Evolutionary conservation across 2,113 vertebrate genomes (phyloP), one percentile per base, ranked within the genome.

Genomic region (Melierax canorus): DNA sequence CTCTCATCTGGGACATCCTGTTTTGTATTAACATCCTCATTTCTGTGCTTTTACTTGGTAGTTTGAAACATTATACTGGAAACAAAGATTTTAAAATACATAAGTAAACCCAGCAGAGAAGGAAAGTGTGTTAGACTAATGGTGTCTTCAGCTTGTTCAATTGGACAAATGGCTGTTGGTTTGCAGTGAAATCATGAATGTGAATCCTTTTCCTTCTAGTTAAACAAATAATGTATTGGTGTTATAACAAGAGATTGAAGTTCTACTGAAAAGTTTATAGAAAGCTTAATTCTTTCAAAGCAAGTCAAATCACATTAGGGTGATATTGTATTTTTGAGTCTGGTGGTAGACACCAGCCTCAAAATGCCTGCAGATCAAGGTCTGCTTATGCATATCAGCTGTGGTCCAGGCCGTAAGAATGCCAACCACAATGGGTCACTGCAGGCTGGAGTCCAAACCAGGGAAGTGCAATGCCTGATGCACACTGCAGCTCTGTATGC

Each of bases 341-440:
- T 43, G 22, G 15, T 46, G 43, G 36, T 8, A 46, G 59, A 9
- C 30, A 29, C 32, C 84, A 91, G 46, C 63, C 45, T 78, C 86
- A 14, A 38, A 7, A 4, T 17, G 56, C 38, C 90, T 9, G 5
- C 51, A n/a, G 46, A 5, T 50, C 38, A 24, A 41, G 11, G 29
- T 6, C 32, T 75, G 12, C 38, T 18, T 5, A 1, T 9, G 58
- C 3, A 0, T 6, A 2, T 10, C 23, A 36, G 69, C n/a, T 22
- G 74, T 21, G 88, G 9, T 41, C 7, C 38, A 7, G 68, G 83
- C 7, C 11, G 38, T 38, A 7, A 12, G 69, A 34, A 12, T 12
- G 58, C 43, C 78, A 46, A 5, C 29, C 72, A 1, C 0, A 1
- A 20, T 7, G 59, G 53, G 5, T 69, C 1, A 0, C 46, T 15